Evolutionary conservation across 2,888 invertebrate genomes (phyloP).

Genomic region (Nebria salina): DNA sequence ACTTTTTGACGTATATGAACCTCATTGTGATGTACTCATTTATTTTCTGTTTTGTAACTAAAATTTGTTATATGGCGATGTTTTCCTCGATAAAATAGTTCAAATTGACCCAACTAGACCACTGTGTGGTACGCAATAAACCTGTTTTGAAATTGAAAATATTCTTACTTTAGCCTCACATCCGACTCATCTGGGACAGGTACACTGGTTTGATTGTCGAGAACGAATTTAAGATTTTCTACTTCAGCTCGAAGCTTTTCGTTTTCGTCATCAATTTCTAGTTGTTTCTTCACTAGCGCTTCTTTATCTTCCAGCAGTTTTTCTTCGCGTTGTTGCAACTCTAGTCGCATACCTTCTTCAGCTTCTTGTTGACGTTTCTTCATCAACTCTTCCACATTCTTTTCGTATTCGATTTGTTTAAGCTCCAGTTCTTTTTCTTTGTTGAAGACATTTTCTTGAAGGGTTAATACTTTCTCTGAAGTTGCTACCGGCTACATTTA

Average conservation of each 20-base stretch:
- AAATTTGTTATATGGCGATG: too few species aligned
- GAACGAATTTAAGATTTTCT: neutral
- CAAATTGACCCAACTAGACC: too few species aligned
- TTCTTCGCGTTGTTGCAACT: conserved; percentile 23
- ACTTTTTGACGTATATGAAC: too few species aligned
- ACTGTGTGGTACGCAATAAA: neutral
- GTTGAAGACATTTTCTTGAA: neutral
- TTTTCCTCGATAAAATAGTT: too few species aligned
- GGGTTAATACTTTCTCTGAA: neutral
- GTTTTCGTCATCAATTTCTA: conserved; percentile 28
- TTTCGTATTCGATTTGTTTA: neutral
- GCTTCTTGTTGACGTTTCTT: conserved; percentile 6
- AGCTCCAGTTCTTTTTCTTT: neutral
- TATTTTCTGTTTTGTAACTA: too few species aligned
- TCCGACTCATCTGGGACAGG: neutral
- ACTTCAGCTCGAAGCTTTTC: conserved; percentile 17
- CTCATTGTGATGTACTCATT: too few species aligned
- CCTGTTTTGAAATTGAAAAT: neutral
- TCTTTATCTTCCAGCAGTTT: conserved; percentile 21
- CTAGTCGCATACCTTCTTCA: conserved; percentile 25
- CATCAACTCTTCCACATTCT: conserved; percentile 23
- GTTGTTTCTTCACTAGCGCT: conserved; percentile 25
- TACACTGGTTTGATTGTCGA: neutral
- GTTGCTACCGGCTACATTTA: neutral
- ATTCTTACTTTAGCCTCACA: neutral